Conservation (phyloP, 2,113 vertebrate species). For the Chloroceryle aenea region DNA sequence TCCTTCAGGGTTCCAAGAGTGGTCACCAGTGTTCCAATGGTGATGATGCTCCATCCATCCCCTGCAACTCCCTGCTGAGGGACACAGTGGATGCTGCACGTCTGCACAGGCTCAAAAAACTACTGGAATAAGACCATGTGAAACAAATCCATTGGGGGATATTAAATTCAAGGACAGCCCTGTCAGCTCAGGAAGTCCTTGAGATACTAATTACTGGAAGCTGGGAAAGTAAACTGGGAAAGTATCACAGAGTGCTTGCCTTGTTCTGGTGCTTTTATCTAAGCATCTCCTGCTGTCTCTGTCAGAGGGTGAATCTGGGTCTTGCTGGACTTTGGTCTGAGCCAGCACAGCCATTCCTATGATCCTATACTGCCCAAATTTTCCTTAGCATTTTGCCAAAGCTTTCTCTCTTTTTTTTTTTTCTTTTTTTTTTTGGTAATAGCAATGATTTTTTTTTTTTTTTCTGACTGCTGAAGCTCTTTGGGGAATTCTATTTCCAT, state of each 20-base stretch:
- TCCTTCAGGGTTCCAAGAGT: not conserved
- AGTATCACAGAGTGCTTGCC: not conserved
- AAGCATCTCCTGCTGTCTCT: not conserved
- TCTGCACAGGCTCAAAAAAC: not conserved
- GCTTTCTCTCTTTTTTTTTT: not conserved
- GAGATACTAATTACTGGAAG: slow-evolving; percentile 19
- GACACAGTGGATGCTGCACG: not conserved
- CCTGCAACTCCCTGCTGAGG: not conserved
- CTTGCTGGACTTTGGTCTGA: not conserved
- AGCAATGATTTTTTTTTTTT: not conserved
- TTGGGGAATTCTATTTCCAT: slow-evolving; percentile 20
- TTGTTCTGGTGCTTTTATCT: not conserved
- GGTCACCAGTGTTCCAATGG: fast-evolving
- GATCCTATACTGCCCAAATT: not conserved
- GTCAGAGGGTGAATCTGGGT: not conserved
- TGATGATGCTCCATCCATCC: fast-evolving
- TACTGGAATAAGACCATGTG: not conserved
- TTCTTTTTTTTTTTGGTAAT: not conserved
- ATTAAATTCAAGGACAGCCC: not conserved
- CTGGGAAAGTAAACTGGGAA: slow-evolving; percentile 37
- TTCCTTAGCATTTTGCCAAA: not conserved
- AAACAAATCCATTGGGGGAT: not conserved
- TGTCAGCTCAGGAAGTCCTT: slow-evolving; percentile 16
- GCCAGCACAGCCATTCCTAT: not conserved
- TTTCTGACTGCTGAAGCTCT: not conserved